Conservation (phyloP, 2,797 vertebrate genomes). For the Hemitrygon akajei region DNA sequence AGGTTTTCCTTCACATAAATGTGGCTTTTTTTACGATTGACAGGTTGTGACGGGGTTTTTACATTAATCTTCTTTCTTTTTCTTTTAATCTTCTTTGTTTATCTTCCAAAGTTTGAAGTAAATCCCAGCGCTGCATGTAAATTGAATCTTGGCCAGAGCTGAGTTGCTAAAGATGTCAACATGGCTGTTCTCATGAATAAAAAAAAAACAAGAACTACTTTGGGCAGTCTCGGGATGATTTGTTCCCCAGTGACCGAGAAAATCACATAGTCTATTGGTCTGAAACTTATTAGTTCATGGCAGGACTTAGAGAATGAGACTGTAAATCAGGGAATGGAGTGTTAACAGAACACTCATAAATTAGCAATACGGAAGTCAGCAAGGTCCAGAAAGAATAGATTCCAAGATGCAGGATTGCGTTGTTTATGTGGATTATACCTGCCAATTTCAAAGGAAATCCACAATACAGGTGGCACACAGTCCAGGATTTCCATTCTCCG, state of each 20-base stretch:
- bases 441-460: too few relatives aligned
- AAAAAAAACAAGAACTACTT: not conserved
- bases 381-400: too few relatives aligned
- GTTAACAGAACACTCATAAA: not conserved
- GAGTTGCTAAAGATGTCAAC: not conserved
- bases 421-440: too few relatives aligned
- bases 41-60: not conserved
- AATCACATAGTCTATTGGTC: not conserved
- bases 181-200: not conserved
- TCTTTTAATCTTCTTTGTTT: not conserved
- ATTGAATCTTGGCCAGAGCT: not conserved
- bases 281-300: not conserved
- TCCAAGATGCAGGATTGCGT: too few relatives aligned
- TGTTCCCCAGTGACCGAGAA: not conserved
- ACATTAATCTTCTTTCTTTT: not conserved
- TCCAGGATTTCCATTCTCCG: too few relatives aligned
- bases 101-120: not conserved
- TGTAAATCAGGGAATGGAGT: not conserved
- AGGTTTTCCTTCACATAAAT: not conserved
- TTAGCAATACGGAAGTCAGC: not conserved
- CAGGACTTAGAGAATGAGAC: not conserved
- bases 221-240: not conserved
- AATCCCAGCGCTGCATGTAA: not conserved
- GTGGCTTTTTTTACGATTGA: not conserved
- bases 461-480: too few relatives aligned